Base-by-base conservation (phyloP, 2,113 vertebrate species). In the Petaurus breviceps region DNA sequence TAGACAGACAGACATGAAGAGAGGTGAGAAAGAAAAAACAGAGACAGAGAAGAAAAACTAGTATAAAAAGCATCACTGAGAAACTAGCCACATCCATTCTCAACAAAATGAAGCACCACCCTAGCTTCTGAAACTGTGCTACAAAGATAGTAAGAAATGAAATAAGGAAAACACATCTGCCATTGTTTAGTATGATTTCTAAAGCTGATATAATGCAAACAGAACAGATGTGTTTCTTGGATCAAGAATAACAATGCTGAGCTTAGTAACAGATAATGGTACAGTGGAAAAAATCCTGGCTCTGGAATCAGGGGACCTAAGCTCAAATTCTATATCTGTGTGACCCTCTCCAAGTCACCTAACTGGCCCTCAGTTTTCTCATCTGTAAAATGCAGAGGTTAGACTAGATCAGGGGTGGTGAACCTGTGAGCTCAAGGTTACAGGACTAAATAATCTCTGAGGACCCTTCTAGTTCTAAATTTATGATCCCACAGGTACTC, bases 111-210 rank as follows among this genome's bases (percentile, higher is more conserved):
- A 54, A 46, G 24, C 28, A 55, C 12, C 51, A 55, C 90, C 51
- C 53, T 24, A 68, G 89, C 77, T 94, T 91, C 93, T 25, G 43
- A 95, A 93, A 91, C 52, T 47, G 37, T 77, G 8, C 37, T n/a
- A 28, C 49, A 52, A n/a, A 68, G 68, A 89, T 49, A 31, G 90
- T 49, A 26, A 96, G 51, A 61, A 90, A n/a, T 7, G 46, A 61
- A 94, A n/a, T 26, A 25, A 50, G 16, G 24, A 51, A 92, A 77
- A 92, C n/a, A 52, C 52, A 49, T 43, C 51, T 57, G 53, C 24
- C 37, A 19, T 43, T 49, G 16, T 52, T 89, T 31, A 0, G 23
- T 91, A 91, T 24, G 43, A 9, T 14, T 5, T 3, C 25, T 12
- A 54, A 55, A 93, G 7, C 11, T 52, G 52, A 23, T 43, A 1